Percentiles rank a stretch among this genome's conserved stretches.
These are phyloP conservation scores for Pterocles orientalis DNA, from an alignment of 2,113 vertebrate species.

Conservation along the genomic window DNA sequence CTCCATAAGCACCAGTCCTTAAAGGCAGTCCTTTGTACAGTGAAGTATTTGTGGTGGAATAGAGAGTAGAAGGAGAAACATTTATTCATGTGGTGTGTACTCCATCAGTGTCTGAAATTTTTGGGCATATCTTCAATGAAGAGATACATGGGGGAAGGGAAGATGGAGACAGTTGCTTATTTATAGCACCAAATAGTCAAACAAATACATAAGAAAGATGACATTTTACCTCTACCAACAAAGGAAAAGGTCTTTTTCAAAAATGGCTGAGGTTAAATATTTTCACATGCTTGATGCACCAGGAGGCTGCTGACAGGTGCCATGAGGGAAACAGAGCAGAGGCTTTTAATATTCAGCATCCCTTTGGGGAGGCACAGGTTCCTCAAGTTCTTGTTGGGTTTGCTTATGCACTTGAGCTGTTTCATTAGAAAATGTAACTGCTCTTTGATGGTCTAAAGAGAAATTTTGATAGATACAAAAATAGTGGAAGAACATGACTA, in stretches of 20 bases:
- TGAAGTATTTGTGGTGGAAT: slow-evolving; percentile 30
- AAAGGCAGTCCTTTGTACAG: not conserved
- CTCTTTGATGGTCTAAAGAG: not conserved
- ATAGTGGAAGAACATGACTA: not conserved
- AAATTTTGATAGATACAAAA: not conserved
- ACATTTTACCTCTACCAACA: not conserved
- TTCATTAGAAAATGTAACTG: not conserved
- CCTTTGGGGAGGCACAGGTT: not conserved
- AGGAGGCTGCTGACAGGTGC: not conserved
- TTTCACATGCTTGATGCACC: not conserved
- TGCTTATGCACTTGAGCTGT: not conserved
- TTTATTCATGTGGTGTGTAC: not conserved
- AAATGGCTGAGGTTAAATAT: not conserved
- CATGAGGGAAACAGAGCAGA: not conserved
- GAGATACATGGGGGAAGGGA: not conserved
- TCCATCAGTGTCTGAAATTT: not conserved
- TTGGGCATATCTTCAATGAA: not conserved
- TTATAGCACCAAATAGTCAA: not conserved
- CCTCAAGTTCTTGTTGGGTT: not conserved
- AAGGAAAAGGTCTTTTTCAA: not conserved
- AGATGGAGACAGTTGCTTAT: not conserved
- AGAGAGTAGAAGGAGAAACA: not conserved
- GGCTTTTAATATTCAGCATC: not conserved
- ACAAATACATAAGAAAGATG: not conserved
- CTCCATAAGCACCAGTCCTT: not conserved